Evolutionary conservation across 2,888 invertebrate genomes (phyloP).

Genomic region (Tenthredo notha): DNA sequence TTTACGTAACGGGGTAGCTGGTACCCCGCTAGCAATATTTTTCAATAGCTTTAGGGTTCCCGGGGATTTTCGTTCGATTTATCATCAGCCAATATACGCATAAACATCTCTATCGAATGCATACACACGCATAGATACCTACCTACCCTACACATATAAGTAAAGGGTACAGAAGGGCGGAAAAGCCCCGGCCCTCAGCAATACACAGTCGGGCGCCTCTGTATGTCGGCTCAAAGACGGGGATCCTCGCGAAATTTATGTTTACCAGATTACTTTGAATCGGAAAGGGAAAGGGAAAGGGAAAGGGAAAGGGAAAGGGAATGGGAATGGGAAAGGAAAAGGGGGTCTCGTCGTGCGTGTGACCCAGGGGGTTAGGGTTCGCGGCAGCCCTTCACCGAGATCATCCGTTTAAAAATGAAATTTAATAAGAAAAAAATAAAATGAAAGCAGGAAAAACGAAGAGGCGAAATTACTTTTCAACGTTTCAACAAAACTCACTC

Average conservation of each 20-base stretch:
- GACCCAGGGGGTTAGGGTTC: background rate
- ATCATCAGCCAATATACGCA: conserved; percentile 37
- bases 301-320: conserved; percentile 15
- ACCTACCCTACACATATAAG: no score
- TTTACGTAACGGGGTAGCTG: background rate
- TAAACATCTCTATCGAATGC: conserved; percentile 2
- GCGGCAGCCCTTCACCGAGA: conserved; percentile 15
- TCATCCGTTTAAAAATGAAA: conserved; percentile 26
- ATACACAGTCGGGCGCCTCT: conserved; percentile 10
- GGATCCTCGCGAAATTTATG: conserved; percentile 33
- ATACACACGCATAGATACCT: background rate
- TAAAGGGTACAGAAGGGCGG: background rate
- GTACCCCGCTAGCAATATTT: conserved; percentile 3
- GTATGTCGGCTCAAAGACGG: conserved; percentile 20
- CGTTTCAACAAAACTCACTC: background rate
- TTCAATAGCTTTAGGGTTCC: background rate
- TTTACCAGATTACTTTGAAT: conserved; percentile 29
- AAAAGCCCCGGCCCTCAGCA: conserved; percentile 18
- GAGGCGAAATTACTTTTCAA: background rate
- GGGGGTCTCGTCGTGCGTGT: conserved; percentile 6
- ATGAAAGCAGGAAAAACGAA: background rate
- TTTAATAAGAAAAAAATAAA: background rate
- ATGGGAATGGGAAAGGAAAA: background rate
- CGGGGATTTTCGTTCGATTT: conserved; percentile 33
- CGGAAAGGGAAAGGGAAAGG: conserved; percentile 10